phyloP scores from a whole-genome alignment of 2,888 invertebrate genomes.

The Nomada ruficornis region DNA sequence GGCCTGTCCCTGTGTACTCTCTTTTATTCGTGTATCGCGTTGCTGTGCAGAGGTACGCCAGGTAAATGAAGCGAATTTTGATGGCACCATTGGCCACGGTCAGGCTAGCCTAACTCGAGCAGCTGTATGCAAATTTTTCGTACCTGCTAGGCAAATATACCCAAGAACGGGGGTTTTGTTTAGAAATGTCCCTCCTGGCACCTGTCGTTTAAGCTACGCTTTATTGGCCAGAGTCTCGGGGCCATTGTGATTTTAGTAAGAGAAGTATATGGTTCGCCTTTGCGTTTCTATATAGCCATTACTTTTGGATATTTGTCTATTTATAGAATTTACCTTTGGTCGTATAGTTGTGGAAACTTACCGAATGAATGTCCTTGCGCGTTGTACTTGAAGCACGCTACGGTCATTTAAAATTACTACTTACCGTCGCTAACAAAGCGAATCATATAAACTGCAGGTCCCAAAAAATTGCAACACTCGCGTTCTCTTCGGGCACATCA shows the following conservation, averaged over 20 bases:
- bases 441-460: neutral
- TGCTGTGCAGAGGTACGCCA: neutral
- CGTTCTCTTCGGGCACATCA: neutral
- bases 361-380: neutral
- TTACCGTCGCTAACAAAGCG: neutral
- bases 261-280: neutral
- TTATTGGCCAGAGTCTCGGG: neutral
- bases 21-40: neutral
- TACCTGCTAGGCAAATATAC: conserved; percentile 24
- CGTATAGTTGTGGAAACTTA: neutral
- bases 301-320: neutral
- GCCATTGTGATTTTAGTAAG: neutral
- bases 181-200: neutral
- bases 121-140: conserved; percentile 16
- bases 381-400: neutral
- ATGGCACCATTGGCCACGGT: neutral
- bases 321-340: neutral
- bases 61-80: conserved; percentile 2
- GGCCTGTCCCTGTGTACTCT: neutral
- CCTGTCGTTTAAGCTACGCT: neutral
- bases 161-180: neutral
- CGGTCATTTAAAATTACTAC: neutral
- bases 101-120: too few relatives aligned
- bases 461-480: neutral
- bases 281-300: neutral